Percentiles rank a stretch among this genome's conserved stretches.
Evolutionary conservation across 2,797 vertebrate species (phyloP).

Genomic region (Myiothlypis coronata): DNA sequence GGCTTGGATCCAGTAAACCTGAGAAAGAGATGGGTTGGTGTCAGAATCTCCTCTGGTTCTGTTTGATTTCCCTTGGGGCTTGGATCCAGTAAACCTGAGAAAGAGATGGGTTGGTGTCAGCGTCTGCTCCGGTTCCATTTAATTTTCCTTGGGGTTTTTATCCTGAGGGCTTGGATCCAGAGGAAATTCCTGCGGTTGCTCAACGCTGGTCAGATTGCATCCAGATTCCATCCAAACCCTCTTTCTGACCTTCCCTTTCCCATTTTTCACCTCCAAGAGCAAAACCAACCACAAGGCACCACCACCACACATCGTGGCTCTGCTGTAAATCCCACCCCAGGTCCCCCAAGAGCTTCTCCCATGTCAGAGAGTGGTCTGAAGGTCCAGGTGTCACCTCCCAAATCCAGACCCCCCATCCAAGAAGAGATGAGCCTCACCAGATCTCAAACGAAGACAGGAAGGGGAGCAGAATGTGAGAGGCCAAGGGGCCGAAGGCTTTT

Average conservation of each 20-base stretch:
- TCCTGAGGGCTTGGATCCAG: neutral
- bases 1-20: neutral
- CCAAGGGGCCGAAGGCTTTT: neutral
- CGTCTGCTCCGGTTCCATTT: too few species aligned
- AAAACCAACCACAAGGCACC: neutral
- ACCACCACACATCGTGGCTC: fast-evolving
- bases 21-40: too few species aligned
- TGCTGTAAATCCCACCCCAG: neutral
- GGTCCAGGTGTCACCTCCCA: neutral
- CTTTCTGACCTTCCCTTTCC: neutral
- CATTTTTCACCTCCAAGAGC: neutral
- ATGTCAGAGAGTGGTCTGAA: neutral
- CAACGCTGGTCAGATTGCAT: fast-evolving
- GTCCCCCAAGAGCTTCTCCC: neutral
- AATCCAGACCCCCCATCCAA: neutral
- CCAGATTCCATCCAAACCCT: neutral
- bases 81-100: neutral
- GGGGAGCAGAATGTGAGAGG: neutral
- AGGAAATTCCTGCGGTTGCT: neutral
- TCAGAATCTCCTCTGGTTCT: too few species aligned
- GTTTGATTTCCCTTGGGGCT: too few species aligned
- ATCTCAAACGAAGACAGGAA: neutral
- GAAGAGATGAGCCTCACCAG: conserved; percentile 1
- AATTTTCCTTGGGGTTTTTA: fast-evolving
- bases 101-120: too few species aligned